Percentiles rank a stretch among this genome's conserved stretches.
Conservation (phyloP, 2,888 invertebrate species). For the Scelioninae gen. 2 region DNA sequence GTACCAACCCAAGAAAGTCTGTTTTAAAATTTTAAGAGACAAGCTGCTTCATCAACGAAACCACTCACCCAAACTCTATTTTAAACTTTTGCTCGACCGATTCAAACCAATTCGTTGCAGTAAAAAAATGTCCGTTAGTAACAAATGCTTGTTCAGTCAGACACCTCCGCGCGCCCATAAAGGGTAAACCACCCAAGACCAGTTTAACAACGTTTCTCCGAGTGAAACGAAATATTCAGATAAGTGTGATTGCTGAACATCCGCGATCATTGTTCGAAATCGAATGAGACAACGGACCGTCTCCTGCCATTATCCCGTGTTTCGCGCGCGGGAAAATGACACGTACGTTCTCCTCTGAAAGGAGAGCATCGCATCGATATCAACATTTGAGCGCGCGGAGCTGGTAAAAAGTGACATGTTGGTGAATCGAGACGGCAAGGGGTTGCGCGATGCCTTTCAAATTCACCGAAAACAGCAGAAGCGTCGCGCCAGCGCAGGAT, state of each 20-base stretch:
- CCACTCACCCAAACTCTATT: too few species aligned
- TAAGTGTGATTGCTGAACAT: neutral
- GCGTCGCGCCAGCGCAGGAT: slow-evolving; percentile 60
- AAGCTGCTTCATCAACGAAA: too few species aligned
- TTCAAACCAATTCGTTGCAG: too few species aligned
- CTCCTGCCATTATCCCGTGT: slow-evolving; percentile 3
- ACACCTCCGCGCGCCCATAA: too few species aligned
- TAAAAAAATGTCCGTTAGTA: too few species aligned
- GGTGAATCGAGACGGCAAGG: slow-evolving; percentile 56
- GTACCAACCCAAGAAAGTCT: too few species aligned
- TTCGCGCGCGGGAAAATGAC: slow-evolving; percentile 4
- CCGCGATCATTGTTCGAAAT: slow-evolving; percentile 1
- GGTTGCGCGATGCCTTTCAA: slow-evolving; percentile 55
- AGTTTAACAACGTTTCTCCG: too few species aligned
- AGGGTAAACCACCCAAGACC: too few species aligned
- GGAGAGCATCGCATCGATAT: slow-evolving; percentile 42
- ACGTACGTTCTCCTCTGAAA: slow-evolving; percentile 10
- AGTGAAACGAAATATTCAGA: too few species aligned
- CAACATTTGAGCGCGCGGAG: slow-evolving; percentile 24
- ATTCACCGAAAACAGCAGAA: slow-evolving; percentile 57
- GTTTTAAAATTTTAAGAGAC: too few species aligned
- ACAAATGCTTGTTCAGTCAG: too few species aligned
- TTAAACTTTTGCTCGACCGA: too few species aligned
- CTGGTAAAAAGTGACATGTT: slow-evolving; percentile 51
- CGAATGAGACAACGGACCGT: slow-evolving; percentile 14